Percentiles rank a stretch among this genome's conserved stretches.
Conservation (phyloP, 37 sponge, comb jelly and placozoan genomes). For the Ephydatia muelleri region DNA sequence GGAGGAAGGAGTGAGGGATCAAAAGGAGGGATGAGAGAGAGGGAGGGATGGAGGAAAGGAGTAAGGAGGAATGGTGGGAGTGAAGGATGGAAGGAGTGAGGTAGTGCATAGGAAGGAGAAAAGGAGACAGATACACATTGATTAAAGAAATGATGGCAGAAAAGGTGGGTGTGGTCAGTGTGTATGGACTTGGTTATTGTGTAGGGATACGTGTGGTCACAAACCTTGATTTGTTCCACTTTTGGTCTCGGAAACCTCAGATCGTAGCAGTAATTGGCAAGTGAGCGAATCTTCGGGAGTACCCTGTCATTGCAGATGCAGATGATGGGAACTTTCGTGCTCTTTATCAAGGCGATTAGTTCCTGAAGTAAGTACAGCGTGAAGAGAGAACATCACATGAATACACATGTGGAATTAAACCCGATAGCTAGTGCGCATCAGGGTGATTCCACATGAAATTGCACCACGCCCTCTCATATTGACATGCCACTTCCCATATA, state of each 20-base stretch:
- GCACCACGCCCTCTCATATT: no score
- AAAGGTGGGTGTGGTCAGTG: neutral
- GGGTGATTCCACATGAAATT: no score
- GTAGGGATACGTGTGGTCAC: no score
- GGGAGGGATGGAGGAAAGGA: no score
- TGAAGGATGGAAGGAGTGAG: neutral
- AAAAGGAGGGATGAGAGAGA: neutral
- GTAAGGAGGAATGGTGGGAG: neutral
- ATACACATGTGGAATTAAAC: no score
- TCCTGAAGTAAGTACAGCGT: slow-evolving; percentile 48
- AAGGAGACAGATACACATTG: neutral
- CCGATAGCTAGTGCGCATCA: no score
- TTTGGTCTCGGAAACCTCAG: slow-evolving; percentile 83
- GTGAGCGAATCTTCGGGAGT: slow-evolving; percentile 87
- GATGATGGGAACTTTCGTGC: slow-evolving; percentile 86
- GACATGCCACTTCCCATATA: no score
- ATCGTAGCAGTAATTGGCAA: slow-evolving; percentile 92
- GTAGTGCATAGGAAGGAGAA: neutral
- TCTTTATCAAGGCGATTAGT: slow-evolving; percentile 90
- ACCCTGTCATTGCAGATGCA: slow-evolving; percentile 98
- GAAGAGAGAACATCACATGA: neutral
- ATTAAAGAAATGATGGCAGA: neutral
- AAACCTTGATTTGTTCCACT: slow-evolving; percentile 83
- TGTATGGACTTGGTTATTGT: no score
- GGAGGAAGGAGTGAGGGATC: neutral